Evolutionary conservation across 2,888 invertebrate genomes (phyloP).

Genomic region (Meiosimyza decipiens): DNA sequence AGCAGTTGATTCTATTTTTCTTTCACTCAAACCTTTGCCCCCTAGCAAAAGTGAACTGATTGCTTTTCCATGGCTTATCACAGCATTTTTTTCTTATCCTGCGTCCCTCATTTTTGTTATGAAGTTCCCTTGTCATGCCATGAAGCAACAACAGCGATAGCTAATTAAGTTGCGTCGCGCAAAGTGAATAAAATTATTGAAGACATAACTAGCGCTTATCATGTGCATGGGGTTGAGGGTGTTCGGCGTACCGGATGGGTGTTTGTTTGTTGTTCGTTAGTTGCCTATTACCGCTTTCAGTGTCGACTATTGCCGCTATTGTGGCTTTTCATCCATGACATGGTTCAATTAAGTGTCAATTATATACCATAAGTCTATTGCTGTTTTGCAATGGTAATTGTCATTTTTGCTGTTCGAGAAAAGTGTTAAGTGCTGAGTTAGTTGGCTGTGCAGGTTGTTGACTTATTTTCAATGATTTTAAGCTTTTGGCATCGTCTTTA

Average conservation of each 20-base stretch:
- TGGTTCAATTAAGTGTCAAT: slow-evolving; percentile 16
- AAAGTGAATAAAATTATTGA: slow-evolving; percentile 14
- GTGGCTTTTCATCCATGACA: neutral
- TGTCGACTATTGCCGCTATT: slow-evolving; percentile 2
- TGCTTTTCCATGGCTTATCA: no score
- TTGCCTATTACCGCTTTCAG: neutral
- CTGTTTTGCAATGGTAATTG: neutral
- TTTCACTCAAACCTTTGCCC: no score
- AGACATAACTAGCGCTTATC: neutral
- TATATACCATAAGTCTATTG: slow-evolving; percentile 6
- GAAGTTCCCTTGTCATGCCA: neutral
- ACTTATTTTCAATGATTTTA: no score
- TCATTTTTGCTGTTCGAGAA: no score
- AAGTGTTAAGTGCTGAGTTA: no score
- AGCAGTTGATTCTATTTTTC: no score
- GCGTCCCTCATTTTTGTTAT: no score
- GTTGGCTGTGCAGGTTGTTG: no score
- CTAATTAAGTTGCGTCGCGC: slow-evolving; percentile 9
- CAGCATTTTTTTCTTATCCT: no score
- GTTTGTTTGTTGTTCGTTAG: neutral
- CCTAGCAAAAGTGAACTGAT: no score
- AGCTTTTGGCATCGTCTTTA: no score
- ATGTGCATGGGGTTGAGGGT: neutral
- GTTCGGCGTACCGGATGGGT: neutral
- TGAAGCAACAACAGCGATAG: neutral